Evolutionary conservation across 1,140 invertebrate species (phyloP).

Genomic region (Bombus balteatus): DNA sequence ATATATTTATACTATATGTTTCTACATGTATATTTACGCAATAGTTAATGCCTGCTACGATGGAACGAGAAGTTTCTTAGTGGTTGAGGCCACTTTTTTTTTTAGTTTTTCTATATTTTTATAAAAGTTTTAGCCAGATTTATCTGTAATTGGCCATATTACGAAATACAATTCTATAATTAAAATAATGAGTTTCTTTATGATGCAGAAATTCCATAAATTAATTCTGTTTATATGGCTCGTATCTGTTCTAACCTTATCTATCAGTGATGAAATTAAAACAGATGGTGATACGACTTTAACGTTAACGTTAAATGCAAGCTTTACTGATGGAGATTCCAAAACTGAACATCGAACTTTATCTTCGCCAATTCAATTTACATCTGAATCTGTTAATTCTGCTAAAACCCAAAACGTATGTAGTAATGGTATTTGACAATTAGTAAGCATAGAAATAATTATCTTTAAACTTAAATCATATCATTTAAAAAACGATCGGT

Average conservation of each 20-base stretch:
- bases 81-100: constrained; percentile 63
- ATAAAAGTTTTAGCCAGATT: constrained; percentile 40
- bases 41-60: constrained; percentile 48
- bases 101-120: constrained; percentile 68
- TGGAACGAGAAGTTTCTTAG: constrained; percentile 52
- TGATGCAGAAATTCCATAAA: constrained; percentile 40
- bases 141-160: neutral
- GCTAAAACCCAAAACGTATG: constrained; percentile 24
- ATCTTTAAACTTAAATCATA: neutral
- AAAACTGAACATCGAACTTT: neutral
- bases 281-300: constrained; percentile 36
- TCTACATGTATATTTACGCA: constrained; percentile 30
- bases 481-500: neutral
- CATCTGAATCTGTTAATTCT: neutral
- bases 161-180: constrained; percentile 3
- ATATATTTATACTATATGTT: neutral
- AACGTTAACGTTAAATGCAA: neutral
- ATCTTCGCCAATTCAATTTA: neutral
- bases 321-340: neutral
- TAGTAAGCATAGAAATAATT: neutral
- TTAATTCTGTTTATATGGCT: constrained; percentile 53
- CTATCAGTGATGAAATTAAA: constrained; percentile 48
- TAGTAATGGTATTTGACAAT: constrained; percentile 4
- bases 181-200: constrained; percentile 7
- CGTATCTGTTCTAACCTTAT: constrained; percentile 64